Evolutionary conservation across 2,888 invertebrate genomes (phyloP), one percentile per base, ranked within the genome.

Genomic region (Micropterix aruncella): DNA sequence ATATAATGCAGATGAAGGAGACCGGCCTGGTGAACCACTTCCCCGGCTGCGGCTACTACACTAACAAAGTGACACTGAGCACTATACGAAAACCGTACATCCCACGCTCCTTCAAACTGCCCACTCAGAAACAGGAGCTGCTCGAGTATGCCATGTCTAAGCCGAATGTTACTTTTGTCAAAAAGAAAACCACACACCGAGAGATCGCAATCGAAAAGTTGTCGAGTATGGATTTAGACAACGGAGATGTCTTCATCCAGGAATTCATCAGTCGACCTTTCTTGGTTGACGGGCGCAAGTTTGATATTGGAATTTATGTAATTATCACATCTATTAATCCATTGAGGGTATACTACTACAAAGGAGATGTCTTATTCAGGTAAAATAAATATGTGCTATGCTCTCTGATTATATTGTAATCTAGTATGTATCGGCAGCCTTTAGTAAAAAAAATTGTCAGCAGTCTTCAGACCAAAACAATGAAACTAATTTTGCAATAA

Each of bases 221-320:
- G 38, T 65, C 74, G 3, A 79, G 84, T 44, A 73, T 94, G 40
- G 79, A 92, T 61, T 63, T 90, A 45, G 65, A 72, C 14, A 66
- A 71, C 38, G 75, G 75, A 19, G 83, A 81, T 44, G 83, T 82
- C 43, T 97, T 97, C 61, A 76, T 96, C 2, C 96, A 96, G 59
- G 87, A 94, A 61, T 97, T 83, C 61, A 73, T 97, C 16, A 80
- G 83, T 52, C 84, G 80, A 50, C 96, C 96, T 3, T 80, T 87
- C 53, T 69, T 97, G 15, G 83, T 97, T 2, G 92, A 92, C 60
- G 92, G 91, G 1, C 80, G 89, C 61, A 95, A 94, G 68, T 97
- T 97, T 64, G 97, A 97, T 65, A 88, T 97, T 60, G 96, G 97
- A 5, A 80, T 97, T 46, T 97, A 97, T 59, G 88, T 89, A 0